These are phyloP conservation scores for Stratiolaelaps scimitus DNA, from an alignment of 1,140 invertebrate genomes.

Conservation along the genomic window DNA sequence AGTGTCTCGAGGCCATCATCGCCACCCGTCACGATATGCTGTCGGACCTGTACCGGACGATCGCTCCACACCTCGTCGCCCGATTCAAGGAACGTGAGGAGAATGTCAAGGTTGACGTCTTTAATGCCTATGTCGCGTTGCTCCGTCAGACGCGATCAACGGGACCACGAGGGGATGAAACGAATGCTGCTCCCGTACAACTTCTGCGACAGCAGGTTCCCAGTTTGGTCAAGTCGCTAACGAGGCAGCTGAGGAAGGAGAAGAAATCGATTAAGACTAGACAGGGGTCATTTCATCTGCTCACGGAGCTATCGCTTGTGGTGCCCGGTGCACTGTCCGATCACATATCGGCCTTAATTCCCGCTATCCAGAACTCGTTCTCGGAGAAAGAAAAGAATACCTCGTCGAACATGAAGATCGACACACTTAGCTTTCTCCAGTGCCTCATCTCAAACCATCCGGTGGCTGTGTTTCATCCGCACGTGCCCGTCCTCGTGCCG, in stretches of 20 bases:
- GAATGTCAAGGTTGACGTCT: slow-evolving; percentile 95
- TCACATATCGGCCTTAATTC: slow-evolving; percentile 69
- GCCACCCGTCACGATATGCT: slow-evolving; percentile 78
- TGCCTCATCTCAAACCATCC: slow-evolving; percentile 70
- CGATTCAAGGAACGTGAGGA: slow-evolving; percentile 97
- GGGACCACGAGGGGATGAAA: slow-evolving; percentile 11
- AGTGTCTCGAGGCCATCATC: slow-evolving; percentile 90
- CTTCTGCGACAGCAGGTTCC: slow-evolving; percentile 50
- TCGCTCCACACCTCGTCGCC: slow-evolving; percentile 75
- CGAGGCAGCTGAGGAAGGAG: slow-evolving; percentile 69
- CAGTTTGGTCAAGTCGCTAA: slow-evolving; percentile 69
- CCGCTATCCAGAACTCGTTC: slow-evolving; percentile 71
- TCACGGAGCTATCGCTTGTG: slow-evolving; percentile 77
- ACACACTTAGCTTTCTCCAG: slow-evolving; percentile 82
- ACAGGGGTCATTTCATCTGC: slow-evolving; percentile 74
- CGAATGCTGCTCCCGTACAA: slow-evolving; percentile 31
- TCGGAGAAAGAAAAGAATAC: slow-evolving; percentile 56
- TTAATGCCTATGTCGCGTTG: slow-evolving; percentile 88
- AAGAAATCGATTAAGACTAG: slow-evolving; percentile 76
- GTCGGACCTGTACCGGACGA: slow-evolving; percentile 69
- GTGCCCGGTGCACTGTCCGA: slow-evolving; percentile 72
- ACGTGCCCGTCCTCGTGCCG: slow-evolving; percentile 69
- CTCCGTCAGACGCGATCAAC: slow-evolving; percentile 69
- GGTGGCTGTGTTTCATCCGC: slow-evolving; percentile 59
- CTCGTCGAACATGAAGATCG: slow-evolving; percentile 96